These are phyloP conservation scores for Nyctibius bracteatus DNA, from an alignment of 2,113 vertebrate genomes.

Conservation along the genomic window DNA sequence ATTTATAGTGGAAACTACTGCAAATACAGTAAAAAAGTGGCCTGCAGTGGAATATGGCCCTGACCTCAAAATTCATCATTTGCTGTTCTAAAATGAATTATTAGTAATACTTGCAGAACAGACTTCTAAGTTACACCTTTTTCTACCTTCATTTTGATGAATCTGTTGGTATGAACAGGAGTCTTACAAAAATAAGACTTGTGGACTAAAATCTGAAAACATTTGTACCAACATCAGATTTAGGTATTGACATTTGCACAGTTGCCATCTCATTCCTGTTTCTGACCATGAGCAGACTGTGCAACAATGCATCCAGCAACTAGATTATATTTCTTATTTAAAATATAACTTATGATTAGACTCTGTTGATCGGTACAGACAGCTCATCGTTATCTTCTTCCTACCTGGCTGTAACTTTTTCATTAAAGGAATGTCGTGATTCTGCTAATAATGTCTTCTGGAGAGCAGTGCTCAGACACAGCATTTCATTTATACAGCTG, in stretches of 20 bases:
- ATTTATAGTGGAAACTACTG: neutral
- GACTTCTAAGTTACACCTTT: neutral
- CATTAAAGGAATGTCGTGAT: neutral
- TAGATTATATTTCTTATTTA: neutral
- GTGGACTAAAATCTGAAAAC: neutral
- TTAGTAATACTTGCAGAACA: neutral
- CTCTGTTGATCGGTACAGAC: neutral
- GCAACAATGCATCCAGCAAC: neutral
- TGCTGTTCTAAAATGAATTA: neutral
- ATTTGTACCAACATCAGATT: neutral
- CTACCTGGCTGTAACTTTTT: neutral
- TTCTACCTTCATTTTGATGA: neutral
- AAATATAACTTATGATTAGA: neutral
- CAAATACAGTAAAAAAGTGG: neutral
- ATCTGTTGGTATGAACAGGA: neutral
- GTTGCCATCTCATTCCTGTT: neutral
- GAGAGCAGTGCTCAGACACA: neutral
- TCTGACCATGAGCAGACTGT: neutral
- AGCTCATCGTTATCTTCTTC: rapidly evolving
- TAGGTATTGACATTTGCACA: neutral
- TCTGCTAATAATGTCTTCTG: neutral
- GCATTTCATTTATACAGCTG: neutral
- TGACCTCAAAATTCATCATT: neutral
- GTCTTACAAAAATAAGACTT: neutral
- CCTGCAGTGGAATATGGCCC: neutral